Conservation (phyloP, 1,140 invertebrate genomes). For the Bradynema listronoti region DNA sequence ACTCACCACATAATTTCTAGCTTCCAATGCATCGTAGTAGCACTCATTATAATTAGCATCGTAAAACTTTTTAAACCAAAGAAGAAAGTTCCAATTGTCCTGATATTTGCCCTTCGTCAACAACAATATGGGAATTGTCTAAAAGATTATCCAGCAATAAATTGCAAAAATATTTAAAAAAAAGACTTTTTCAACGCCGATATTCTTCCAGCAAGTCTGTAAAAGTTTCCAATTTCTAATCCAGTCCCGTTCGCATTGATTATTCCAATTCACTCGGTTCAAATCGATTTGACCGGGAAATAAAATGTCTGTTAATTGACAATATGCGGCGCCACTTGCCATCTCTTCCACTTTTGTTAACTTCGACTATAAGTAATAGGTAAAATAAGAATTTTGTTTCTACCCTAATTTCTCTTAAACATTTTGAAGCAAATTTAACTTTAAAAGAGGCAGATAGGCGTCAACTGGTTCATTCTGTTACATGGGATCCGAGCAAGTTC, state of each 20-base stretch:
- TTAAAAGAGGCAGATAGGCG: neutral
- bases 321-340: constrained; percentile 68
- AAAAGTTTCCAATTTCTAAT: constrained; percentile 98
- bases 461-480: neutral
- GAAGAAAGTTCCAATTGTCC: constrained; percentile 92
- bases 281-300: constrained; percentile 79
- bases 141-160: constrained; percentile 37
- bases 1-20: constrained; percentile 69
- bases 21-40: constrained; percentile 82
- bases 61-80: constrained; percentile 99
- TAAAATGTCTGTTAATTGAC: constrained; percentile 97
- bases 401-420: neutral
- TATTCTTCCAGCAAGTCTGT: constrained; percentile 92
- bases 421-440: neutral
- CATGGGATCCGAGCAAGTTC: neutral
- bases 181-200: constrained; percentile 89
- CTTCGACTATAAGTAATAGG: constrained; percentile 32
- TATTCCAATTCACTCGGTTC: constrained; percentile 95
- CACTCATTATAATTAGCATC: constrained; percentile 95
- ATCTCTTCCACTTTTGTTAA: constrained; percentile 90
- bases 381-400: neutral
- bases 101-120: constrained; percentile 93
- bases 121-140: constrained; percentile 94
- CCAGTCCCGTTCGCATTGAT: constrained; percentile 92
- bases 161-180: neutral